Base-by-base conservation (phyloP, 2,113 vertebrate species). In the Nothobranchius kuhntae region DNA sequence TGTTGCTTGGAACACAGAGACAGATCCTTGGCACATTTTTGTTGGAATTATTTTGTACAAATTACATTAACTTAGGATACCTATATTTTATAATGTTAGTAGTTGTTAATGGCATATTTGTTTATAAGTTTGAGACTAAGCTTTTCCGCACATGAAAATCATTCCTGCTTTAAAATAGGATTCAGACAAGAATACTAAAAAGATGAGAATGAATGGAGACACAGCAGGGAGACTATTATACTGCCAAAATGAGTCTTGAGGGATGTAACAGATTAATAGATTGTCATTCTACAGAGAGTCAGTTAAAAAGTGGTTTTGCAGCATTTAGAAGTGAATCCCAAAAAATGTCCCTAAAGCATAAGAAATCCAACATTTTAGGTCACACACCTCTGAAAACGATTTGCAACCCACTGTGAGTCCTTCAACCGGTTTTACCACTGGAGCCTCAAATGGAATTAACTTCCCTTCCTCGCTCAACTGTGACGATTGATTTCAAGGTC, bases 401-500 rank as follows among this genome's bases (percentile, higher is more conserved):
- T 82, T 70, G 64, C 53, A 56, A 51, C 62, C 63, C 46, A 38
- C 47, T 30, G 64, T 69, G 79, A 83, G 68, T 79, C 81, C 54
- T 75, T 85, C 75, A 70, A 64, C 68, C 13, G 55, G 44, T 46
- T 76, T 77, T 65, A 50, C 53, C 54, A 56, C 55, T 65, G 53
- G 24, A 54, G 67, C 73, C 68, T 65, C 38, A 0, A 64, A 62
- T 75, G 68, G 69, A 86, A 86, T 89, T 78, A 89, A 76, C 76
- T 67, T 82, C 71, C 73, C 69, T 55, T 66, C 73, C 46, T 77
- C 24, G 35, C 68, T 78, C 64, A 56, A 12, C 50, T 45, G 1
- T 53, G 73, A 81, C 87, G 87, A 91, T 90, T 87, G 83, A 90
- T 91, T 91, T 88, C 75, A 87, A 91, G 84, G 82, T 81, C 84